Base-by-base conservation (phyloP, 2,113 vertebrate species). In the Aspiorhynchus laticeps region DNA sequence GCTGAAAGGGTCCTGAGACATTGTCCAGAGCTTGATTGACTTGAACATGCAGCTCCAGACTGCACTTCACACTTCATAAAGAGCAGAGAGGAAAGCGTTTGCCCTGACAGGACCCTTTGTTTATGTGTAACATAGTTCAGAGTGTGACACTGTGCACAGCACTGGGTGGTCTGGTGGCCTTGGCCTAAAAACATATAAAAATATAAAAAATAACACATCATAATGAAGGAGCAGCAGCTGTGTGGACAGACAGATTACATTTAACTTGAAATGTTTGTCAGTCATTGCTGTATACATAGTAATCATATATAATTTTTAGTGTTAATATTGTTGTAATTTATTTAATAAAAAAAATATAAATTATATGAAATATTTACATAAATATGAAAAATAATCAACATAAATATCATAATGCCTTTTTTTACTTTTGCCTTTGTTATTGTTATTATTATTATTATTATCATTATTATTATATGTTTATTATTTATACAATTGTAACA, bases 21-120 rank as follows among this genome's bases (percentile, higher is more conserved):
- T 43, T 81, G 59, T 63, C 33, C 79, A 81, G 79, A 81, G 79
- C 79, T 41, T 65, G 79, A 81, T 28, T 63, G 79, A 65, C 19
- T 63, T 63, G 46, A 51, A 51, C 46, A 28, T 51, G 75, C n/a
- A 46, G 77, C 51, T 59, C 77, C 77, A 80, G 51, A 80, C 79
- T 15, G 33, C 36, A 46, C 79, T 81, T 81, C 59, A 81, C 79
- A 81, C 79, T 63, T 81, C 79, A 81, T 81, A 81, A 81, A 43
- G 21, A 65, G 33, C 59, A 63, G 17, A 78, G 26, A 21, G 76
- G 48, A 53, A 78, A 78, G 26, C 15, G 19, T 10, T 21, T 1
- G 1, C 26, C 6, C 48, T 78, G 17, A 53, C 15, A 53, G 46
- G 67, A 5, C 46, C 48, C 26, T 33, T 78, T 78, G 26, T 73